A percentile compares a stretch with the other conserved stretches of the same genome.
These are phyloP conservation scores for Pelvicachromis taeniatus DNA, from an alignment of 2,113 vertebrate species.

Conservation along the genomic window DNA sequence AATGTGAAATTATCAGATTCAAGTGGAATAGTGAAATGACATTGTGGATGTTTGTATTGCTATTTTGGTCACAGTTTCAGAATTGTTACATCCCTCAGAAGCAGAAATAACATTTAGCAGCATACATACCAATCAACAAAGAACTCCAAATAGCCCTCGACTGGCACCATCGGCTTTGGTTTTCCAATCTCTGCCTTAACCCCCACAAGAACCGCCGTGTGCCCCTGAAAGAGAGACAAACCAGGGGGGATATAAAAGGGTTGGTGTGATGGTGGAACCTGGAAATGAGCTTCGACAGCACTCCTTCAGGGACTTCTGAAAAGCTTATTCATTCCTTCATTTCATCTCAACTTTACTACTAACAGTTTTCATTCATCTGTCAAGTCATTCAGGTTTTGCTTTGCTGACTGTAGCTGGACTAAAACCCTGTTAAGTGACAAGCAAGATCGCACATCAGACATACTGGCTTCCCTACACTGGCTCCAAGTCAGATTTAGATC, in stretches of 20 bases:
- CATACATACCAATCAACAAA: slow-evolving; percentile 93
- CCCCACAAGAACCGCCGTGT: slow-evolving; percentile 91
- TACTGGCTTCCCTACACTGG: background rate
- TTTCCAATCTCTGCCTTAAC: slow-evolving; percentile 94
- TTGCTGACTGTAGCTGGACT: background rate
- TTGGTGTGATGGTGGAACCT: background rate
- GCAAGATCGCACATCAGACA: background rate
- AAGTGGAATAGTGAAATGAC: background rate
- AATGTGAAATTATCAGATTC: background rate
- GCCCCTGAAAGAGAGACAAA: slow-evolving; percentile 74
- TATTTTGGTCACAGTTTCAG: background rate
- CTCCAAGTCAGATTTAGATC: background rate
- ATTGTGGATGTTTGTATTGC: background rate
- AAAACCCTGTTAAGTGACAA: background rate
- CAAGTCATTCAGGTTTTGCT: background rate
- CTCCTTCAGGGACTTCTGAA: background rate
- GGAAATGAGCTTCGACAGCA: background rate
- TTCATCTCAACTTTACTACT: background rate
- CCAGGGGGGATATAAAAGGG: background rate
- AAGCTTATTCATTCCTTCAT: background rate
- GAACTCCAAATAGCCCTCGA: slow-evolving; percentile 93
- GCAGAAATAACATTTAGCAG: background rate
- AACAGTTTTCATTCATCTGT: background rate
- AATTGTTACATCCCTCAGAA: background rate
- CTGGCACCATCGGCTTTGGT: slow-evolving; percentile 82